Base-by-base conservation (phyloP, 1,140 invertebrate species). In the Sweltsa coloradensis region DNA sequence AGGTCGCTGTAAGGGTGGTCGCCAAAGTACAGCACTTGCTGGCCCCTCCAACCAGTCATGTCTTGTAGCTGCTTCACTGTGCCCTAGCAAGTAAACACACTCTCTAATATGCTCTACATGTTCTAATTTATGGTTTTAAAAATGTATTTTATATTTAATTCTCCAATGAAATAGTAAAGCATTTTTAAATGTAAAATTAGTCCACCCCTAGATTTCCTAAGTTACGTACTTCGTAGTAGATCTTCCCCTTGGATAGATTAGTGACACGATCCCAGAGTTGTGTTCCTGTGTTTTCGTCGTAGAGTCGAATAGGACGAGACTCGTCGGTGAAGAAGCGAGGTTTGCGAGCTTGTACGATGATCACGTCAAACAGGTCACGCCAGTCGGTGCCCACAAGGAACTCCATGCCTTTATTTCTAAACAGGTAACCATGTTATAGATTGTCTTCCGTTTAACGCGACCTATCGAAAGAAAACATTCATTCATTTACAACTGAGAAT, bases 1-100 rank as follows among this genome's bases (percentile, higher is more conserved):
- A 98, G 71, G 69, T 98, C 95, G 60, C 84, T 93, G 68, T 97
- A 97, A 0, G 95, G 91, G 73, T 97, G 94, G 71, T 97, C 94
- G 1, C 94, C 95, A 69, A 97, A 97, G 65, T 97, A 97, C 5
- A 97, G 64, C 9, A 97, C 92, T 54, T 89, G 83, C 55, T 89
- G 83, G 0, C 90, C 91, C 44, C 78, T 72, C 91, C 93, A 97
- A 0, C 85, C 88, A 4, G 92, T 97, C 58, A 95, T 74, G 36
- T 91, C 80, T 62, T 92, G 86, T 25, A 98, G 68, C 58, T 94
- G 83, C 58, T 83, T 83, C 6, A 96, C 82, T 23, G 92, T 97
- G 5, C 93, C 93, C 87, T 94, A 60, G 29, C 64, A 58, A 29
- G 56, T 53, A 53, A 58, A 41, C 45, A 52, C 50, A 44, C 36